These are phyloP conservation scores for Anhinga anhinga DNA, from an alignment of 2,113 vertebrate species.

Conservation along the genomic window DNA sequence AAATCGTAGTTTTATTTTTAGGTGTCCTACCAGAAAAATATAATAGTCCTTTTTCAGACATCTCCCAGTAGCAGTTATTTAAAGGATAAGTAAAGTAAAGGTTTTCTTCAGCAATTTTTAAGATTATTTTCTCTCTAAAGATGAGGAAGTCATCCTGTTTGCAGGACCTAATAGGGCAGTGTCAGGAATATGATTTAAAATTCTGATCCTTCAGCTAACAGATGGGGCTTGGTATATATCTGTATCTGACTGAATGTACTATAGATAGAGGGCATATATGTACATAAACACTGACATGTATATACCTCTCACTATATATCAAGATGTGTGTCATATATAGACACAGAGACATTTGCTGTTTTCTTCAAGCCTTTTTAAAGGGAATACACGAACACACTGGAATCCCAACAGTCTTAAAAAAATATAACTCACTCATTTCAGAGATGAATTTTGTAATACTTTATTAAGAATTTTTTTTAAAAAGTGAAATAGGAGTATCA, in stretches of 20 bases:
- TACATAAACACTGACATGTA: not conserved
- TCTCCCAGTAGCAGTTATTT: not conserved
- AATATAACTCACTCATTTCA: not conserved
- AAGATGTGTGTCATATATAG: not conserved
- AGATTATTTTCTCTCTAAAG: not conserved
- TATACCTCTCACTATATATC: not conserved
- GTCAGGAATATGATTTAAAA: not conserved
- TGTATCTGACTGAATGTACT: not conserved
- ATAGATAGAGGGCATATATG: not conserved
- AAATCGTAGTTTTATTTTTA: conserved; percentile 6
- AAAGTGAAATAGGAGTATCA: not conserved
- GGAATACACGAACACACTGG: not conserved
- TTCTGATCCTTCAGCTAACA: not conserved
- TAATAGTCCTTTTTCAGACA: not conserved
- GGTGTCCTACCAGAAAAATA: not conserved
- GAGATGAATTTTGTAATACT: not conserved
- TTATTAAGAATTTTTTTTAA: not conserved
- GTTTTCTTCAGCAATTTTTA: not conserved
- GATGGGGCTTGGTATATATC: not conserved
- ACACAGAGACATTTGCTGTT: not conserved
- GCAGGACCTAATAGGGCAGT: not conserved
- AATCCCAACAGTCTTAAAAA: not conserved
- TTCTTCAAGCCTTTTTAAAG: not conserved
- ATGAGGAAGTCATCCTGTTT: not conserved
- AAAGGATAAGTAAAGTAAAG: not conserved